Evolutionary conservation across 1,140 invertebrate genomes (phyloP).

Genomic region (Archivesica marissinica): DNA sequence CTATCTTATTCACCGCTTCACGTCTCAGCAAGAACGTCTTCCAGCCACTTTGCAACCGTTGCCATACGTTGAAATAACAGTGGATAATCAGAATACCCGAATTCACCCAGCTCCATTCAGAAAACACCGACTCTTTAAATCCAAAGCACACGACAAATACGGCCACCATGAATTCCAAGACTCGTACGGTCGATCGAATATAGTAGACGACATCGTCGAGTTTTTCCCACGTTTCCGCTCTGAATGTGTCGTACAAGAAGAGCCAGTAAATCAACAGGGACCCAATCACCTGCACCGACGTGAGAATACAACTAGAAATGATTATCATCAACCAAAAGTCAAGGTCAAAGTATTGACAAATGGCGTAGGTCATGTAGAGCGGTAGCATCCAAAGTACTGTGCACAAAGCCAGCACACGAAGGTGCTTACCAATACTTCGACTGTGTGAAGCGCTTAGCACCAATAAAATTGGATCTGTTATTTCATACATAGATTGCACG

Average conservation of each 20-base stretch:
- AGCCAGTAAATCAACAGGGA: conserved; percentile 91
- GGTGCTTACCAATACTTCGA: conserved; percentile 91
- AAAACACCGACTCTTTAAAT: conserved; percentile 96
- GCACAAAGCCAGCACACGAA: conserved; percentile 92
- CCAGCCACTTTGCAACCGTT: conserved; percentile 95
- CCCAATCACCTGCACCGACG: conserved; percentile 86
- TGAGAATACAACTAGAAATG: conserved; percentile 91
- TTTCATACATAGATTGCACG: conserved; percentile 87
- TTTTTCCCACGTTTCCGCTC: conserved; percentile 93
- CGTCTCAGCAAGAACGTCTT: conserved; percentile 95
- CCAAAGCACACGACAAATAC: conserved; percentile 98
- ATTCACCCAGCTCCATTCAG: conserved; percentile 93
- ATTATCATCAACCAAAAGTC: conserved; percentile 94
- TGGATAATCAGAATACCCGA: conserved; percentile 98
- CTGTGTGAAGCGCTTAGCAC: conserved; percentile 84
- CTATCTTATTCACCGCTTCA: conserved; percentile 96
- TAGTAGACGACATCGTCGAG: conserved; percentile 98
- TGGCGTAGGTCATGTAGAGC: conserved; percentile 91
- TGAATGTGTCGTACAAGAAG: conserved; percentile 92
- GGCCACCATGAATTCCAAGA: conserved; percentile 96
- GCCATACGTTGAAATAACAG: conserved; percentile 99
- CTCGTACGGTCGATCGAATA: conserved; percentile 92
- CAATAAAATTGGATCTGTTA: conserved; percentile 86
- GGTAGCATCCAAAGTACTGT: conserved; percentile 93
- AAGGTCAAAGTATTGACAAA: conserved; percentile 95